Percentiles rank a stretch among this genome's conserved stretches.
Evolutionary conservation across 2,113 vertebrate genomes (phyloP).

Genomic region (Rhinopomastus cyanomelas): DNA sequence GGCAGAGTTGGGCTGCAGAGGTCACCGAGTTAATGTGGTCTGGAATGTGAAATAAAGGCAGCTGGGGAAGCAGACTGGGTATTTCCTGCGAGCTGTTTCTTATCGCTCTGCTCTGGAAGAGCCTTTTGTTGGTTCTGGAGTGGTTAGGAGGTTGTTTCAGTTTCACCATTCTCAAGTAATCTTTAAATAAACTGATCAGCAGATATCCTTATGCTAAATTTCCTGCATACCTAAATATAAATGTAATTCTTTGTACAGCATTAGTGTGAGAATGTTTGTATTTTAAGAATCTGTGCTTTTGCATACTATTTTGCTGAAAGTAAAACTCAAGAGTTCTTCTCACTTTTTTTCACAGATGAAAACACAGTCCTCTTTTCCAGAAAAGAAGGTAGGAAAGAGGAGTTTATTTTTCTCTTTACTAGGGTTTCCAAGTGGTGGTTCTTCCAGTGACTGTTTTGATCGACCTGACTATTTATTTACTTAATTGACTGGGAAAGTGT

Average conservation of each 20-base stretch:
- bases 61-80: not conserved
- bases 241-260: not conserved
- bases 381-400: constrained; percentile 77
- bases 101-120: not conserved
- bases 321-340: not conserved
- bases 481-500: not conserved
- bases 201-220: not conserved
- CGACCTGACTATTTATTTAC: not conserved
- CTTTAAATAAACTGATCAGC: not conserved
- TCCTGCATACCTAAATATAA: not conserved
- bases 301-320: not conserved
- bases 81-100: not conserved
- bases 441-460: not conserved
- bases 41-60: not conserved
- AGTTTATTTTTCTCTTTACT: not conserved
- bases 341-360: constrained; percentile 76
- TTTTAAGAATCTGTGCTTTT: not conserved
- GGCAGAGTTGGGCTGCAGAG: not conserved
- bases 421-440: not conserved
- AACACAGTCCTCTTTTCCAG: constrained; percentile 63
- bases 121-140: not conserved
- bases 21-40: not conserved
- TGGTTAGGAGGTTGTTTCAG: not conserved
- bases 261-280: not conserved
- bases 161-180: not conserved